Evolutionary conservation across 1,140 invertebrate genomes (phyloP), one percentile per base, ranked within the genome.

Genomic region (Aphaenogaster ashmeadi): DNA sequence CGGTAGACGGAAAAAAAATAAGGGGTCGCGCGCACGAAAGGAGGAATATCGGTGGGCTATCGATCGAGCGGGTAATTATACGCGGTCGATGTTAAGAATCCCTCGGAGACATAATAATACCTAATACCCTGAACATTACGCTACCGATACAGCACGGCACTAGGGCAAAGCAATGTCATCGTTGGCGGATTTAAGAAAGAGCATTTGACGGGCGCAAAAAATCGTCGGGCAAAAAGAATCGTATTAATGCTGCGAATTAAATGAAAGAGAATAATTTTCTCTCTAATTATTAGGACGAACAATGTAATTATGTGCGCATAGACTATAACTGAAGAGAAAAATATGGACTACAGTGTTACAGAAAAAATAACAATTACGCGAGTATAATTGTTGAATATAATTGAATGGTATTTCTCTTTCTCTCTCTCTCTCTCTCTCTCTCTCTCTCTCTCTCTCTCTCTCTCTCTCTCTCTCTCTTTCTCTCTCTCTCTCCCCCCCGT

Each of bases 11-110:
- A 62, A 9, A 62, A 52, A 27, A 41, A 80, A 47, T 33, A 84
- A 74, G 54, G 69, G 69, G 69, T 38, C 69, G 52, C 18, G 80
- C 38, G 33, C 33, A 38, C 52, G 54, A 83, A 74, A 83, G 67
- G 52, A 83, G 54, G 67, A 83, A 72, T 47, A 83, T 74, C 80
- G 52, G 67, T 44, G 41, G 80, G 15, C 9, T 60, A 84, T 84
- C 80, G 80, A 84, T 75, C 80, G 54, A 47, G 47, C 54, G 69
- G 67, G 1, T 84, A 84, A 84, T 84, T 84, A 84, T 84, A 84
- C 41, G 27, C 67, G 80, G 67, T 83, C 67, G 80, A 83, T 83
- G 80, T 60, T 74, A 84, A 84, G 80, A 84, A 75, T 74, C 54
- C 54, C 69, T 58, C 44, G 18, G 80, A 75, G 41, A 84, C 54